Evolutionary conservation across 2,113 vertebrate genomes (phyloP), one percentile per base, ranked within the genome.

Genomic region (Festucalex cinctus): DNA sequence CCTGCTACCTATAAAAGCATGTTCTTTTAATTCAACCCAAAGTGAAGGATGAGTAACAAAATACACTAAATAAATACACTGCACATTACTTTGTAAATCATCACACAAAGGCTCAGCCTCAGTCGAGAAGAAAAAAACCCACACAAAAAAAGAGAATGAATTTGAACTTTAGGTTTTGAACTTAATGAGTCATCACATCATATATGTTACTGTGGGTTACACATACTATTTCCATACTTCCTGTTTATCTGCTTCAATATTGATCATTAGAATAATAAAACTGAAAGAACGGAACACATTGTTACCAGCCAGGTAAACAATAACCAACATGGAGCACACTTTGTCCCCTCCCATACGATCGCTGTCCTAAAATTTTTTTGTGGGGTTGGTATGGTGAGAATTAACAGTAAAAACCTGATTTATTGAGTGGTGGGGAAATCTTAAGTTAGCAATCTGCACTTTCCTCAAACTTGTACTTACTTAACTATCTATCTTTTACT

Each of bases 281-380:
- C 4, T 59, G 43, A 59, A 46, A 44, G 14, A 19, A 44, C 39
- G n/a, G 20, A 60, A 44, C 22, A 63, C 1, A 37, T 51, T 22
- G 58, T 39, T 39, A 14, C 9, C 36, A 61, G 58, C 9, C 58
- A 61, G 58, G 58, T 61, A 61, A 61, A 61, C 58, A 39, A 61
- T 61, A 61, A 61, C 58, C 58, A 16, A 35, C 36, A 61, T 3
- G 7, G 19, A n/a, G 35, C 20, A 60, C 35, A 60, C 35, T 39
- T 60, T 60, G 58, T n/a, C 10, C 58, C 20, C 35, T 39, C 35
- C 16, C 19, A 20, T 36, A 37, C 57, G 12, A 37, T 36, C 35
- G 16, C 28, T 35, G 3, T 20, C 17, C 17, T 20, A 59, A 59
- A 36, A 20, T 57, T 3, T 57, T 3, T 36, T 19, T 20, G 16